These are phyloP conservation scores for Sphaerodactylus townsendi DNA, from an alignment of 2,113 vertebrate genomes.

Conservation along the genomic window DNA sequence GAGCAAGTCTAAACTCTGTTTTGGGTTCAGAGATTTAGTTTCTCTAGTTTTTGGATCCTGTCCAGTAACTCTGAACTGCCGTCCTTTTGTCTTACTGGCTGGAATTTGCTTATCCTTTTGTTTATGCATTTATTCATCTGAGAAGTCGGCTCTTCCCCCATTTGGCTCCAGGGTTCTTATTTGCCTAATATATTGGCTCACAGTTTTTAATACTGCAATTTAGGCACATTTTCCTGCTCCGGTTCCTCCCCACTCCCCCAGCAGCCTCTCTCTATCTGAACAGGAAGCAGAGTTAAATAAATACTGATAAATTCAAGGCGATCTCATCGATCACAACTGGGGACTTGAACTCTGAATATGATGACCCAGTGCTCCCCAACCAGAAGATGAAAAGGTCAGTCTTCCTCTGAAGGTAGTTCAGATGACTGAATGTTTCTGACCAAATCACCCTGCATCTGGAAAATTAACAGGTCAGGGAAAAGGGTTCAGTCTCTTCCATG, in stretches of 20 bases:
- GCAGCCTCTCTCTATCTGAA: background rate
- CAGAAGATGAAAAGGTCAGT: too few species aligned
- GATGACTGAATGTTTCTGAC: background rate
- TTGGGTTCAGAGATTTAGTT: too few species aligned
- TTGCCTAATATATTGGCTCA: background rate
- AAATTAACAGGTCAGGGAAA: background rate
- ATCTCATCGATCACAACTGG: background rate
- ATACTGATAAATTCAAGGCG: background rate
- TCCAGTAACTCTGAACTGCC: too few species aligned
- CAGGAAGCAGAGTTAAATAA: background rate
- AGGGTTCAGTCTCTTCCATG: background rate
- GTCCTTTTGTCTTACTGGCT: too few species aligned
- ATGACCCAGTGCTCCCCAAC: background rate
- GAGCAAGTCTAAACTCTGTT: too few species aligned
- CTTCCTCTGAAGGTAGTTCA: too few species aligned
- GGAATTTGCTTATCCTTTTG: background rate
- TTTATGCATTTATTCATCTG: background rate
- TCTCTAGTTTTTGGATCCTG: too few species aligned
- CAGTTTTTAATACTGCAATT: background rate
- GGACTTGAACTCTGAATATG: background rate
- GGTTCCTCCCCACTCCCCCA: background rate
- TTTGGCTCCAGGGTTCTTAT: background rate
- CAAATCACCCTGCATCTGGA: background rate
- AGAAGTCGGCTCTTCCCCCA: background rate
- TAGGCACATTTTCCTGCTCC: background rate